Conservation (phyloP, 1,140 invertebrate species). For the Drosophila setifemur region DNA sequence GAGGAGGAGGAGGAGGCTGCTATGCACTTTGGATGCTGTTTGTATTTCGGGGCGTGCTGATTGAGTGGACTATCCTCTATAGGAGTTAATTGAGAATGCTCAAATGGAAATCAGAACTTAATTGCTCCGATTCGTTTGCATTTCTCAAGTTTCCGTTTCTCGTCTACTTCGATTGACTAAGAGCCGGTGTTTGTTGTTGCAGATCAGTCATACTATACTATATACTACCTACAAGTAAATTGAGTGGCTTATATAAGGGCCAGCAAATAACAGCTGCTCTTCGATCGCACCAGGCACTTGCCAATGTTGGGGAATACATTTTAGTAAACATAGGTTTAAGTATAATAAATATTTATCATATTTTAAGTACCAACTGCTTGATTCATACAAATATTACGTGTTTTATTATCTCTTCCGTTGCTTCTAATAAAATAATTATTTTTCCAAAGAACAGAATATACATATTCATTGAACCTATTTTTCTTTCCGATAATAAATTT, state of each 20-base stretch:
- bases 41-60: conserved; percentile 23
- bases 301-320: background rate
- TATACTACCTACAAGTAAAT: background rate
- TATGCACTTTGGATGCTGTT: conserved; percentile 12
- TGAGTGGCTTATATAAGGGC: background rate
- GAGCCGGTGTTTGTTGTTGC: background rate
- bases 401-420: too few species aligned
- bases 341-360: background rate
- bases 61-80: conserved; percentile 34
- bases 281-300: background rate
- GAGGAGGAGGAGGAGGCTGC: background rate
- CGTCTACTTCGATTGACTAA: background rate
- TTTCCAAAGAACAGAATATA: background rate
- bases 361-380: too few species aligned
- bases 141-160: conserved; percentile 27
- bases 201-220: conserved; percentile 7
- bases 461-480: too few species aligned
- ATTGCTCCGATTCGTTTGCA: conserved; percentile 28
- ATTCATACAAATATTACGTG: too few species aligned
- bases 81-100: conserved; percentile 10
- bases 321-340: background rate
- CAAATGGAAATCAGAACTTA: conserved; percentile 9
- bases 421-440: conserved; percentile 1
- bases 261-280: background rate
- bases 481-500: conserved; percentile 10